Percentiles rank a stretch among this genome's conserved stretches.
Evolutionary conservation across 2,888 invertebrate species (phyloP).

Genomic region (Loripinus fragilis): DNA sequence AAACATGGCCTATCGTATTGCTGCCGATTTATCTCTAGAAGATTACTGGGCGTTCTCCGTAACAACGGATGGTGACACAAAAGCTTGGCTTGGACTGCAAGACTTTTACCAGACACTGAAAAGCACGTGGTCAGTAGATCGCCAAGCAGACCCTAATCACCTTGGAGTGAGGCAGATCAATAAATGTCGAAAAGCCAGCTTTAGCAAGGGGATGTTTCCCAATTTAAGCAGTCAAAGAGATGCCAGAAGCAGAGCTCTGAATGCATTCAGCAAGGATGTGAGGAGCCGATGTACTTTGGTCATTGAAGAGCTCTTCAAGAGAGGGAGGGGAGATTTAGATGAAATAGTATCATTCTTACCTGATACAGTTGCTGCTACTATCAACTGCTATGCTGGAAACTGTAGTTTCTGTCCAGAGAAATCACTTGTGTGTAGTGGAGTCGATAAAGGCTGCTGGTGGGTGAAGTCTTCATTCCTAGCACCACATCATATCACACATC

Average conservation of each 20-base stretch:
- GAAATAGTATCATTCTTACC: not conserved
- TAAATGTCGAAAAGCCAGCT: too few species aligned
- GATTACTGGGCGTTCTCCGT: too few species aligned
- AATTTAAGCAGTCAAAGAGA: not conserved
- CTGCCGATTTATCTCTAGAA: too few species aligned
- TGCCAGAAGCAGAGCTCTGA: not conserved
- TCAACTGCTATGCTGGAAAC: constrained; percentile 3
- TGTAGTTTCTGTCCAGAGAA: constrained; percentile 13
- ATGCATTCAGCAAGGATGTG: not conserved
- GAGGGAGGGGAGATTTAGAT: not conserved
- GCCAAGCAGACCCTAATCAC: too few species aligned
- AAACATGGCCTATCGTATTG: too few species aligned
- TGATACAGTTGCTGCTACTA: not conserved
- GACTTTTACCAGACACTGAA: too few species aligned
- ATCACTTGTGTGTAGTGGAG: not conserved
- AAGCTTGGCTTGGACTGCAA: too few species aligned
- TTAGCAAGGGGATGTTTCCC: too few species aligned
- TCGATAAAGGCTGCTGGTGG: not conserved
- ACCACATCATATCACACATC: not conserved
- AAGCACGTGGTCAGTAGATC: too few species aligned
- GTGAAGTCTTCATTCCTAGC: not conserved
- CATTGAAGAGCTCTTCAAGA: not conserved
- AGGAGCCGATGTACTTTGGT: not conserved
- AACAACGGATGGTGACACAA: too few species aligned
- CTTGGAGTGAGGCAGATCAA: too few species aligned